These are phyloP conservation scores for Cottus gobio DNA, from an alignment of 2,113 vertebrate species.

Conservation along the genomic window DNA sequence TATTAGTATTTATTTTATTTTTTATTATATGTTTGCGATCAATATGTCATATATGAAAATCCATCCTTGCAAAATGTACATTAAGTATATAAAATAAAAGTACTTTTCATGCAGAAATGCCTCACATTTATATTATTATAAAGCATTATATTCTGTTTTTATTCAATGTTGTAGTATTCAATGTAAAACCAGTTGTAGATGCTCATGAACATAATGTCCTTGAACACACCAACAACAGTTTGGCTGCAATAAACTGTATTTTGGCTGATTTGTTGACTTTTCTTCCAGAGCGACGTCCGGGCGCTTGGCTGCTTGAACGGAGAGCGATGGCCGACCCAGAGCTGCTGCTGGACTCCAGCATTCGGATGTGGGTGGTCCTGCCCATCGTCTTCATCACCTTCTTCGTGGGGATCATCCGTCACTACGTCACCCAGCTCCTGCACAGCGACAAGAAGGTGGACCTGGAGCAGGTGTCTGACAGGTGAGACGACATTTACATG, in stretches of 20 bases:
- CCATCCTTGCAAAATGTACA: too few relatives aligned
- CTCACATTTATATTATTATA: neutral
- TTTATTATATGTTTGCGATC: too few relatives aligned
- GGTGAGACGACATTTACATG: too few relatives aligned
- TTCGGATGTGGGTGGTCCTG: conserved; percentile 87
- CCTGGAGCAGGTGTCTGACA: conserved; percentile 86
- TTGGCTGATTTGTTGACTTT: too few relatives aligned
- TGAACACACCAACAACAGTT: neutral
- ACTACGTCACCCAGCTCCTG: conserved; percentile 85
- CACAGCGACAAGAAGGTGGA: conserved; percentile 84
- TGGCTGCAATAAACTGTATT: too few relatives aligned
- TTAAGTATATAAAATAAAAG: too few relatives aligned
- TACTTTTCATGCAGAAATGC: too few relatives aligned
- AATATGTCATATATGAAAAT: too few relatives aligned
- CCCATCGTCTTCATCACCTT: conserved; percentile 89
- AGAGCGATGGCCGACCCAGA: conserved; percentile 83
- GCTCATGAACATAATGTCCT: too few relatives aligned
- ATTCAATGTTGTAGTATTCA: neutral
- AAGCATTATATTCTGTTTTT: neutral
- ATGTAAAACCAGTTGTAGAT: neutral
- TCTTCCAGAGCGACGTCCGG: too few relatives aligned
- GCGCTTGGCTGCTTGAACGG: too few relatives aligned
- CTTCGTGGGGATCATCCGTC: conserved; percentile 85
- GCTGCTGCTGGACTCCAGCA: conserved; percentile 86
- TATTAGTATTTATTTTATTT: too few relatives aligned